phyloP scores from a whole-genome alignment of 2,888 invertebrate species.

The Polydrusus tereticollis region DNA sequence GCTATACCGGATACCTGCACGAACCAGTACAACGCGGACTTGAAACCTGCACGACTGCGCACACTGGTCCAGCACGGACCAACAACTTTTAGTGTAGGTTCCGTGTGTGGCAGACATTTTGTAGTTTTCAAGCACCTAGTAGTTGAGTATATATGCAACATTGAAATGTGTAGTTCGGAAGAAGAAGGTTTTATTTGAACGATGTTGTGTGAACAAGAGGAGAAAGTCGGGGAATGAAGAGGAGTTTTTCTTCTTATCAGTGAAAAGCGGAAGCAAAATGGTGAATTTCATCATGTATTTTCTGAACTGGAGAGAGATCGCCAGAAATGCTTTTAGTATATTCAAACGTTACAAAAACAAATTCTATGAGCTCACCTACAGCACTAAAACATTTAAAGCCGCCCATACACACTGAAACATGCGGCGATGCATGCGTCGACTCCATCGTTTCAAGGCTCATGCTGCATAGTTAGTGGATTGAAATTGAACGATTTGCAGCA shows the following conservation, averaged over 20 bases:
- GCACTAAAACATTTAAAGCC: no score
- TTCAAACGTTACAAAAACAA: conserved; percentile 3
- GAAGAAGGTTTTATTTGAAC: conserved; percentile 4
- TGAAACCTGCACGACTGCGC: neutral
- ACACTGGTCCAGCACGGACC: neutral
- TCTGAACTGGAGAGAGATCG: neutral
- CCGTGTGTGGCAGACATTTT: neutral
- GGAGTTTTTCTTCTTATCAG: neutral
- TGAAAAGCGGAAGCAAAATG: neutral
- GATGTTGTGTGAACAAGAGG: conserved; percentile 2
- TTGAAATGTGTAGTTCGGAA: neutral
- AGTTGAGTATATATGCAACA: neutral
- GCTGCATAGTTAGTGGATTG: no score
- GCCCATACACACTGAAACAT: no score
- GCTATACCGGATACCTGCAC: no score
- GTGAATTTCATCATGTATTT: conserved; percentile 8
- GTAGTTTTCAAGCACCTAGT: neutral
- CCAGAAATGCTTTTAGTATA: neutral
- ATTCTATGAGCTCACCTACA: conserved; percentile 1
- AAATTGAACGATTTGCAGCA: no score
- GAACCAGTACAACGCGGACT: no score
- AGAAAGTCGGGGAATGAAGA: neutral
- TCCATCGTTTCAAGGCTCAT: no score
- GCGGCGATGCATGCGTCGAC: no score
- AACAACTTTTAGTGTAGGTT: neutral